Percentiles rank a stretch among this genome's conserved stretches.
Evolutionary conservation across 2,888 invertebrate species (phyloP).

Genomic region (Luffia ferchaultella): DNA sequence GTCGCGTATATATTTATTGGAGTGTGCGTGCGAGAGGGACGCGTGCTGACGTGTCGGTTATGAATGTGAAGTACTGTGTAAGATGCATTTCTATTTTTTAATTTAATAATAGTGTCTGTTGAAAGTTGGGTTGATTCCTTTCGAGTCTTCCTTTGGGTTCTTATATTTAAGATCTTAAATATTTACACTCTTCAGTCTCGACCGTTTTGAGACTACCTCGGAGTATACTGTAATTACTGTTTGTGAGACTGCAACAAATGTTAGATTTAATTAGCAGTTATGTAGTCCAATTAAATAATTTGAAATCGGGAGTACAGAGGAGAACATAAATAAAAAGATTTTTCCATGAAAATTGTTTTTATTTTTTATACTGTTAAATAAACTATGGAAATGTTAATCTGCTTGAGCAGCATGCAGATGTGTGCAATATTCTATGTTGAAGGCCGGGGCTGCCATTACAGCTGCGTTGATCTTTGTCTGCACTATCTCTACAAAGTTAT

Average conservation of each 20-base stretch:
- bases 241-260: conserved; percentile 61
- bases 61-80: conserved; percentile 3
- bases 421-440: conserved; percentile 33
- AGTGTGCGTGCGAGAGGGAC: conserved; percentile 20
- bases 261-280: conserved; percentile 49
- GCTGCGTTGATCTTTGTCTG: conserved; percentile 47
- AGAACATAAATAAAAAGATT: conserved; percentile 55
- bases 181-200: conserved; percentile 25
- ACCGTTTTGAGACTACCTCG: conserved; percentile 45
- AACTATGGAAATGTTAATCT: conserved; percentile 22
- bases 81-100: conserved; percentile 6
- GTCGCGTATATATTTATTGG: conserved; percentile 58
- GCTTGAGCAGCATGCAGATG: conserved; percentile 33
- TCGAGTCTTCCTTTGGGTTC: not conserved
- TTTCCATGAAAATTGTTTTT: conserved; percentile 33
- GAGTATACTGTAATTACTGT: conserved; percentile 46
- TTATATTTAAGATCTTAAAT: not conserved
- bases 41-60: conserved; percentile 15
- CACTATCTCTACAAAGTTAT: conserved; percentile 33
- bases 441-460: conserved; percentile 40
- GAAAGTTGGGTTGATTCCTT: not conserved
- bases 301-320: conserved; percentile 50
- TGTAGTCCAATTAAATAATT: conserved; percentile 46
- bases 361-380: not conserved
- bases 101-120: conserved; percentile 4